These are phyloP conservation scores for Trichoplax adhaerens DNA, from an alignment of 37 sponge, comb jelly and placozoan genomes.

Conservation along the genomic window DNA sequence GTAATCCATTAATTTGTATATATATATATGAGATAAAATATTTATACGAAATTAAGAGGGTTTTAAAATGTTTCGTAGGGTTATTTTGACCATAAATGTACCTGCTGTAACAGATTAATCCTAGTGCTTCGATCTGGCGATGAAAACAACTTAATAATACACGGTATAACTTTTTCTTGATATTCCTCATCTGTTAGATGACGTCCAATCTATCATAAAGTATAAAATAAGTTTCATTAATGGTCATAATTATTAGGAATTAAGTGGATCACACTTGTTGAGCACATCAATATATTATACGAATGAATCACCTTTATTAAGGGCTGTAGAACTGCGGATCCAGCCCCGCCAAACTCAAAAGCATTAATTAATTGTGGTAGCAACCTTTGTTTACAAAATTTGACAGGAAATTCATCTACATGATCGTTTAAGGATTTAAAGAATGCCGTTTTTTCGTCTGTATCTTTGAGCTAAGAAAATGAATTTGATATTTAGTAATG, in stretches of 20 bases:
- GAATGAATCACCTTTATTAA: conserved; percentile 43
- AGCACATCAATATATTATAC: conserved; percentile 3
- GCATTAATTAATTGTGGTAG: conserved; percentile 74
- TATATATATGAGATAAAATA: neutral
- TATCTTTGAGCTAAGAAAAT: conserved; percentile 56
- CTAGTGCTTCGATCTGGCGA: conserved; percentile 87
- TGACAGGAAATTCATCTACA: conserved; percentile 53
- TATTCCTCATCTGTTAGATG: conserved; percentile 57
- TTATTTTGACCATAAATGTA: neutral
- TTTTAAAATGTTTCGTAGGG: too few species aligned
- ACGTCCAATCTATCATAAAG: conserved; percentile 18
- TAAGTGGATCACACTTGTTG: neutral
- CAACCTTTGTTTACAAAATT: conserved; percentile 52
- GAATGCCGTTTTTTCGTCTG: conserved; percentile 39
- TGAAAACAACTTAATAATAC: conserved; percentile 84
- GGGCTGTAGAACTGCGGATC: conserved; percentile 61
- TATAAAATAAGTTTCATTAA: neutral
- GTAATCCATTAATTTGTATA: neutral
- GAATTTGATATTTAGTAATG: too few species aligned
- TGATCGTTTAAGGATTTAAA: conserved; percentile 40
- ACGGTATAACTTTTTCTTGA: conserved; percentile 74
- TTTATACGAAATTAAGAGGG: too few species aligned
- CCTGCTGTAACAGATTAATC: conserved; percentile 70
- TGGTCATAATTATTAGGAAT: conserved; percentile 2
- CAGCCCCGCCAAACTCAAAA: conserved; percentile 87